phyloP scores from a whole-genome alignment of 2,113 vertebrate species.

The Cepphus grylle region DNA sequence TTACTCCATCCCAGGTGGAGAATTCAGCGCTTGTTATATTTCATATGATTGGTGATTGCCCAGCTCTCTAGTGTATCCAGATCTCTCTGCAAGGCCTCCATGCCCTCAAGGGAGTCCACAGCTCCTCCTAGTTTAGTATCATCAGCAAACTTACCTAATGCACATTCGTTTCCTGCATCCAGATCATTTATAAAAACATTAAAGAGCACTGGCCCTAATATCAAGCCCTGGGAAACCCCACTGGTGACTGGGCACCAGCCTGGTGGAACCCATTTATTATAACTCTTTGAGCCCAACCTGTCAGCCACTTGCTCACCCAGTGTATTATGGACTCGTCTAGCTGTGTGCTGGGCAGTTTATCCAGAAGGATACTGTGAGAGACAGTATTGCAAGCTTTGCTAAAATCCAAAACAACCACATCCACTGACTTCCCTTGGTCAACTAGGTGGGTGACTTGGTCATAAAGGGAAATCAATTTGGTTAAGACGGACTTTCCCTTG shows the following conservation, averaged over 20 bases:
- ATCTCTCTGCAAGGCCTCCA: background rate
- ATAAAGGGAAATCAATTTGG: background rate
- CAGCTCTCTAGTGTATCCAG: background rate
- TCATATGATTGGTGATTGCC: background rate
- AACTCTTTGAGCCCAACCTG: rapidly evolving
- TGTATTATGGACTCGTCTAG: background rate
- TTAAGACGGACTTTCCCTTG: background rate
- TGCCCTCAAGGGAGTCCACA: background rate
- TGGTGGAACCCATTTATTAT: background rate
- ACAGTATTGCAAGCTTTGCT: background rate
- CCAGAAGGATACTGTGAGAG: background rate
- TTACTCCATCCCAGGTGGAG: rapidly evolving
- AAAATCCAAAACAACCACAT: background rate
- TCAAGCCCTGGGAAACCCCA: background rate
- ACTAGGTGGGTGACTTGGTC: background rate
- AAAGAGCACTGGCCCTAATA: background rate
- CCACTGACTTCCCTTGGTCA: background rate
- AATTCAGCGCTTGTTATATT: background rate
- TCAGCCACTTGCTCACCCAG: background rate
- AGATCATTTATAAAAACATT: background rate
- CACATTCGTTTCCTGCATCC: rapidly evolving
- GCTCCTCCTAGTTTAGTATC: background rate
- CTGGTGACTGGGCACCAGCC: background rate
- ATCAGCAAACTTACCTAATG: background rate
- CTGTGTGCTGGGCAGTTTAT: background rate